phyloP scores from a whole-genome alignment of 2,888 invertebrate genomes.

The Allacma fusca region DNA sequence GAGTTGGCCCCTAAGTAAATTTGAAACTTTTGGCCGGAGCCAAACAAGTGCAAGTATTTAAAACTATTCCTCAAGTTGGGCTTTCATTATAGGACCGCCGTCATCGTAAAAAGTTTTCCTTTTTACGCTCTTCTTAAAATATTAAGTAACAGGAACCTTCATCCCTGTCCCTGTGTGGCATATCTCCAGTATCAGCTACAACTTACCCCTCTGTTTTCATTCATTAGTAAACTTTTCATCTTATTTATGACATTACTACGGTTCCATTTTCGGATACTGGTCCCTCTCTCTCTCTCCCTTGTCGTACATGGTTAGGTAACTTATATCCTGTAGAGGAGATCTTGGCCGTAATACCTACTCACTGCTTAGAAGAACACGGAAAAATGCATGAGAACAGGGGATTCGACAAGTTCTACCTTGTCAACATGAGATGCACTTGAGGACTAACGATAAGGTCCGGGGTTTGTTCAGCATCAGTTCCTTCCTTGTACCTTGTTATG shows the following conservation, averaged over 20 bases:
- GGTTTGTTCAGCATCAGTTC: neutral
- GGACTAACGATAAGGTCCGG: slow-evolving; percentile 6
- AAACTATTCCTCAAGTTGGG: neutral
- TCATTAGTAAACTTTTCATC: slow-evolving; percentile 32
- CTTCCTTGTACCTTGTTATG: neutral
- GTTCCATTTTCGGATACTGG: slow-evolving; percentile 1
- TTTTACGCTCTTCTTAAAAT: neutral
- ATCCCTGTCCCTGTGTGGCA: slow-evolving; percentile 30
- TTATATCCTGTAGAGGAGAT: neutral
- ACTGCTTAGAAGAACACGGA: neutral
- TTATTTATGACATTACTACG: slow-evolving; percentile 20
- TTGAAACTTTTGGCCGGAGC: slow-evolving; percentile 4
- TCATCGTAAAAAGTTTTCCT: slow-evolving; percentile 18
- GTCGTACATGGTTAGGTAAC: too few relatives aligned
- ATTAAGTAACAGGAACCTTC: slow-evolving; percentile 23
- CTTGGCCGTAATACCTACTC: slow-evolving; percentile 12
- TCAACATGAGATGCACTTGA: neutral
- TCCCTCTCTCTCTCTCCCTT: neutral
- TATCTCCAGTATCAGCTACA: slow-evolving; percentile 17
- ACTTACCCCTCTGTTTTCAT: slow-evolving; percentile 20
- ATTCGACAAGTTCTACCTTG: slow-evolving; percentile 8
- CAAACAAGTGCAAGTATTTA: slow-evolving; percentile 1
- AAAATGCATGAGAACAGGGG: neutral
- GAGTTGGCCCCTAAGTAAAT: slow-evolving; percentile 1
- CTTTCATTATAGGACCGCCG: slow-evolving; percentile 13